Base-by-base conservation (phyloP, 2,888 invertebrate species). In the Napeogenes inachia region DNA sequence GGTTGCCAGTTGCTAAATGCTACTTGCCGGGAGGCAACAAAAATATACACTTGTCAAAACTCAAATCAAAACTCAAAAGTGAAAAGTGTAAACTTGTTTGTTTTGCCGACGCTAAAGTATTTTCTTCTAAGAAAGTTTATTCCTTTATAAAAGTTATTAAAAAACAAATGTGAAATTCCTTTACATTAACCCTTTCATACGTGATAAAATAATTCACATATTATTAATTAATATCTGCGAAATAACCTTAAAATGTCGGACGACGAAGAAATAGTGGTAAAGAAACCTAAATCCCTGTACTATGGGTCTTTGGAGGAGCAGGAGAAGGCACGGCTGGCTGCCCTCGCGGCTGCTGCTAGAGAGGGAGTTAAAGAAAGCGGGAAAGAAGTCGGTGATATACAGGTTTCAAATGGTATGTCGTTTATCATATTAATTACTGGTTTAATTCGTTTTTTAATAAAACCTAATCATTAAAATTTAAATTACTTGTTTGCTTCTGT, bases 291-390 rank as follows among this genome's bases (percentile, higher is more conserved):
- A 81, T 94, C 94, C 0, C 92, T 97, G 57, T 96, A 97, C 77
- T 98, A 97, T 93, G 97, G 97, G 13, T 97, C 97, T 0, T 81
- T 98, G 77, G 98, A 98, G 80, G 97, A 97, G 75, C 91, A 93
- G 45, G 97, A 97, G 84, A 92, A 95, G 68, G 92, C 93, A 12
- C 91, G 96, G 61, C 85, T 95, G 75, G 92, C 92, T 21, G 91
- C 92, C 56, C 80, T 89, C 57, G 90, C 88, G 0, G 85, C 89
- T 4, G 92, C 92, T 12, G 92, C 92, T 53, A 92, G 91, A 55
- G 92, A 93, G 56, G 93, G 92, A 0, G 92, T 92, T 0, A 93
- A 93, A 47, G 92, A 92, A n/a, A 91, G 86, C 62, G 92, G 93
- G 13, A 91, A 88, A 64, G 92, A 93, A 4, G 82, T 93, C 56